phyloP scores from a whole-genome alignment of 2,888 invertebrate genomes.

The Hymenopus coronatus region DNA sequence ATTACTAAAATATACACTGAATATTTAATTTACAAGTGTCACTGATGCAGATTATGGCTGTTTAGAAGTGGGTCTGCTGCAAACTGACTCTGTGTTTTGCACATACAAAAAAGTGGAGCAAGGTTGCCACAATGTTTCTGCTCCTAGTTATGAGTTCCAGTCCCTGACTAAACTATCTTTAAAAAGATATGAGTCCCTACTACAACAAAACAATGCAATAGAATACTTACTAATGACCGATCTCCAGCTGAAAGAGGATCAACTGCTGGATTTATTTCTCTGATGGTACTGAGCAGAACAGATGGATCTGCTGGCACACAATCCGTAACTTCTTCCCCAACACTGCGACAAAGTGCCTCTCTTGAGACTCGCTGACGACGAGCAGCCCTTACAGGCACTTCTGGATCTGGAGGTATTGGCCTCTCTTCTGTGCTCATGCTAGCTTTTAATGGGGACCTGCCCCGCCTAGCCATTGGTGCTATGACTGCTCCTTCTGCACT shows the following conservation, averaged over 20 bases:
- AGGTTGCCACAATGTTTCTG: too few species aligned
- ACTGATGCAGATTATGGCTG: too few species aligned
- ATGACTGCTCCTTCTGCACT: background rate
- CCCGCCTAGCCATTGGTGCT: background rate
- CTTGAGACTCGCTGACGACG: conserved; percentile 43
- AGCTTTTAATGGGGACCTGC: conserved; percentile 3
- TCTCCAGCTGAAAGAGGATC: conserved; percentile 43
- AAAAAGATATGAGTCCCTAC: too few species aligned
- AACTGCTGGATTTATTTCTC: conserved; percentile 41
- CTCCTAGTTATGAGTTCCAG: too few species aligned
- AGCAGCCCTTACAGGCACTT: conserved; percentile 51
- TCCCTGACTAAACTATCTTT: too few species aligned
- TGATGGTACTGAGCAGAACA: conserved; percentile 45
- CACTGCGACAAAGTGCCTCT: conserved; percentile 47
- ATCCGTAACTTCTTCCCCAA: conserved; percentile 51
- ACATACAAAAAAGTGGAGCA: too few species aligned
- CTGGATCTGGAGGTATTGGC: conserved; percentile 38
- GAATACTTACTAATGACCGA: background rate
- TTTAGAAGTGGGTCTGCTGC: too few species aligned
- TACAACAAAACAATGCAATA: too few species aligned
- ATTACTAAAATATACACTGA: too few species aligned
- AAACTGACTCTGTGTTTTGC: too few species aligned
- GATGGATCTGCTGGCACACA: background rate
- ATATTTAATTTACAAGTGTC: too few species aligned
- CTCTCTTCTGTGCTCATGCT: conserved; percentile 27